Base-by-base conservation (phyloP, 1,140 invertebrate genomes). In the Drosophila kohkoa region DNA sequence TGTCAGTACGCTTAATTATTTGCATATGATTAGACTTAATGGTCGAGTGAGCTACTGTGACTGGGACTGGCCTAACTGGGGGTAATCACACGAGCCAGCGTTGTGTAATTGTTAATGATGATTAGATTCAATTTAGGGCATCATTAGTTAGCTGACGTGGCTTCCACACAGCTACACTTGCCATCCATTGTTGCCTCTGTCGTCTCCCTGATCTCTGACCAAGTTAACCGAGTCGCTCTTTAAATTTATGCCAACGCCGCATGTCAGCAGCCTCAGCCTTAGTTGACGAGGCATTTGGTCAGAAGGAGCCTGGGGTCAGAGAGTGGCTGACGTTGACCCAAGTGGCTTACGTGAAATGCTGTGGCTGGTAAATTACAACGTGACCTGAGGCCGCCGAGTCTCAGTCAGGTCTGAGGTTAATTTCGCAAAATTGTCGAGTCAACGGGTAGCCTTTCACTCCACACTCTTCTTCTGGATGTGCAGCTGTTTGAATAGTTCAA, bases 61-160 rank as follows among this genome's bases (percentile, higher is more conserved):
- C 67, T 77, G 32, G 52, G 58, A 48, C 16, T 48, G 46, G n/a
- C 65, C 46, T 74, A 52, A 69, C 67, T 77, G 48, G 57, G 62
- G 75, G 70, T 81, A 88, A 89, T 88, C 85, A 88, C 85, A 75
- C 75, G 69, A 89, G 81, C 75, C 75, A 78, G 71, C 71, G 75
- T 58, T 85, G 74, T 90, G 86, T 90, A 90, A 91, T 92, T 92
- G 90, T 91, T 92, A 92, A 91, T 92, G 90, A 92, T 92, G 90
- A 92, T 92, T 92, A 92, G 90, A 92, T 86, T 91, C 90, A 92
- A 92, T 92, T 92, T 91, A 79, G 88, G 83, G 90, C 90, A 90
- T 90, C 90, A 92, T 92, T 92, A 92, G 90, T 86, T 86, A 86
- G 75, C 86, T 85, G 79, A 88, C 83, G 77, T 77, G 65, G 77